Conservation (phyloP, 2,113 vertebrate genomes). For the Callipepla californica region DNA sequence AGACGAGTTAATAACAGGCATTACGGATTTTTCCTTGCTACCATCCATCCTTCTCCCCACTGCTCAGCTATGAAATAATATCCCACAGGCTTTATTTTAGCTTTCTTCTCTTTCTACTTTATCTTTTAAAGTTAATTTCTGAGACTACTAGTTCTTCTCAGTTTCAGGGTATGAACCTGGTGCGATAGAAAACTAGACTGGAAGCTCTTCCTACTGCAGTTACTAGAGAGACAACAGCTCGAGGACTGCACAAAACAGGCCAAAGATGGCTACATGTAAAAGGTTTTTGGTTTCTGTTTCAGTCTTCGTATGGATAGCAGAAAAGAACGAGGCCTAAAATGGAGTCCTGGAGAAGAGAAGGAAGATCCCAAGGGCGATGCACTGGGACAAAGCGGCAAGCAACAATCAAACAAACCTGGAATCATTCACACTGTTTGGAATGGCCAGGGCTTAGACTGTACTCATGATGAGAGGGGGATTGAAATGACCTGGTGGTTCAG, state of each 20-base stretch:
- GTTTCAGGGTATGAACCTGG: not conserved
- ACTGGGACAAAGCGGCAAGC: not conserved
- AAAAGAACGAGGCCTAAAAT: not conserved
- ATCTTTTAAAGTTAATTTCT: not conserved
- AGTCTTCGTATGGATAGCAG: not conserved
- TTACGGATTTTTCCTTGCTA: not conserved
- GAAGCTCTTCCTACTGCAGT: not conserved
- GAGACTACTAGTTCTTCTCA: not conserved
- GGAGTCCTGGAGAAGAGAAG: not conserved
- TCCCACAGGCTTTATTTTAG: not conserved
- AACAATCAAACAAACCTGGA: not conserved
- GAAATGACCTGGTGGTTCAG: not conserved
- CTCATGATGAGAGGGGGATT: fast-evolving
- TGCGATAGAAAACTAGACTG: fast-evolving
- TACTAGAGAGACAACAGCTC: fast-evolving
- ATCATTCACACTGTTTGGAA: not conserved
- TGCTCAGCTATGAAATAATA: not conserved
- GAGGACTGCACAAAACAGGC: not conserved
- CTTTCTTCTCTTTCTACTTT: not conserved
- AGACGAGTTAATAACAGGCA: not conserved
- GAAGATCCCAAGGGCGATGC: not conserved
- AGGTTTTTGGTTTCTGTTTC: not conserved
- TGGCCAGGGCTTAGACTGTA: not conserved
- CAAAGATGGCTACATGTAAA: not conserved
- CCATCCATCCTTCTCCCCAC: not conserved